phyloP scores from a whole-genome alignment of 2,797 vertebrate genomes.

The Corythornis leucogaster region DNA sequence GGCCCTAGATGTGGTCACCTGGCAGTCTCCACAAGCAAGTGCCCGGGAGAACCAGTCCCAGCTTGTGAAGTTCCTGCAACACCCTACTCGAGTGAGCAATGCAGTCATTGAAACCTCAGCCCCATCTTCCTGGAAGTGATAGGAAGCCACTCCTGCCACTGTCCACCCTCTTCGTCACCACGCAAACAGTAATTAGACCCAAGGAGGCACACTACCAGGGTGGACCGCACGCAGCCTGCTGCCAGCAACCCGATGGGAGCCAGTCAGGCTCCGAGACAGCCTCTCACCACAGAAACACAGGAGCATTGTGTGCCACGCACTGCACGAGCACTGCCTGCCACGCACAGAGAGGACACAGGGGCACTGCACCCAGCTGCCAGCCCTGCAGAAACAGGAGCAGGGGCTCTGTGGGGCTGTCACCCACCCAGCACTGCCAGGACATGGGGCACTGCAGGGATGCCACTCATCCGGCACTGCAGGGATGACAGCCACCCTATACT shows the following conservation, averaged over 20 bases:
- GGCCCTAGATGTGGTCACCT: not conserved
- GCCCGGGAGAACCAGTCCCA: not conserved
- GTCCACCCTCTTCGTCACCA: conserved; percentile 46
- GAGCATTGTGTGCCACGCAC: conserved; percentile 28
- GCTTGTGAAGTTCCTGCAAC: conserved; percentile 8
- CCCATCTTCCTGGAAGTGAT: not conserved
- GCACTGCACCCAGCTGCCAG: not conserved
- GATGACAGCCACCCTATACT: not conserved
- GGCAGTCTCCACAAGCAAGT: not conserved
- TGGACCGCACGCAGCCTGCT: conserved; percentile 1
- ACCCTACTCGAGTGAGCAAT: conserved; percentile 6
- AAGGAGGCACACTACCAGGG: conserved; percentile 7
- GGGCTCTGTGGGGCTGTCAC: not conserved
- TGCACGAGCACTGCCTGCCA: conserved; percentile 33
- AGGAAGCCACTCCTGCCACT: conserved; percentile 58
- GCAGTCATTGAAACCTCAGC: conserved; percentile 30
- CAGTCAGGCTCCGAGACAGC: not conserved
- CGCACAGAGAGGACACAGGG: not conserved
- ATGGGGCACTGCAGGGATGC: not conserved
- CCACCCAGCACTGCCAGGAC: not conserved
- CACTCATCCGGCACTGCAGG: not conserved
- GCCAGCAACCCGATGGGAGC: conserved; percentile 42
- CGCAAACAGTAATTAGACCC: conserved; percentile 19
- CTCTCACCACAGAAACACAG: conserved; percentile 52
- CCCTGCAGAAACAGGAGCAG: not conserved